Percentiles rank a stretch among this genome's conserved stretches.
phyloP scores from a whole-genome alignment of 1,140 invertebrate genomes.

The Globodera ellingtonae region DNA sequence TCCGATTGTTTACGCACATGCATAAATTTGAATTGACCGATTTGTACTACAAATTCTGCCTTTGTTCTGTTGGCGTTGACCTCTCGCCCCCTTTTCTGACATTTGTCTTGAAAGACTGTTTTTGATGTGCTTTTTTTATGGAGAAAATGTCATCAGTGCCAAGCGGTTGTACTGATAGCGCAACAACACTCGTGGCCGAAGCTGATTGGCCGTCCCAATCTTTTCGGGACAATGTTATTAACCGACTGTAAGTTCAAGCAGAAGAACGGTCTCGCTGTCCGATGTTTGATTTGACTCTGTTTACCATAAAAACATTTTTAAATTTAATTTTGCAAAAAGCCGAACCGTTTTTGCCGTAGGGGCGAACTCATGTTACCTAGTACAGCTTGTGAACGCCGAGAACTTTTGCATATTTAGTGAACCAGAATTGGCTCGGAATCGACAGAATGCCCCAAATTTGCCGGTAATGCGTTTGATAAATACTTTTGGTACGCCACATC shows the following conservation, averaged over 20 bases:
- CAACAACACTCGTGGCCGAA: slow-evolving; percentile 32
- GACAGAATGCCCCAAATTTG: slow-evolving; percentile 65
- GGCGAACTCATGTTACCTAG: no score
- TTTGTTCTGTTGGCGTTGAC: slow-evolving; percentile 4
- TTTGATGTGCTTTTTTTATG: background rate
- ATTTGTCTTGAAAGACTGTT: background rate
- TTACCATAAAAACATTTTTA: background rate
- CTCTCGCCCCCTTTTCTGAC: background rate
- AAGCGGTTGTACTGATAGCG: background rate
- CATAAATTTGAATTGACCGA: slow-evolving; percentile 6
- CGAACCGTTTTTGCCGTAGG: no score
- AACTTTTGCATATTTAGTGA: slow-evolving; percentile 49
- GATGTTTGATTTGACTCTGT: background rate
- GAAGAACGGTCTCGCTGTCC: background rate
- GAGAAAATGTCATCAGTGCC: slow-evolving; percentile 15
- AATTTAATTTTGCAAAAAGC: background rate
- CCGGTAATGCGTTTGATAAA: background rate
- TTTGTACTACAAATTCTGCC: slow-evolving; percentile 8
- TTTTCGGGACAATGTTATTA: slow-evolving; percentile 63
- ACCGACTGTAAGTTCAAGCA: slow-evolving; percentile 56
- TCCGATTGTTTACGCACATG: background rate
- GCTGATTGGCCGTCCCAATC: slow-evolving; percentile 64
- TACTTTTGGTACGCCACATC: background rate
- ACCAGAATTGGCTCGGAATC: slow-evolving; percentile 62
- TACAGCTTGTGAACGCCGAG: no score